phyloP scores from a whole-genome alignment of 2,113 vertebrate genomes.

The Hippoglossus stenolepis region DNA sequence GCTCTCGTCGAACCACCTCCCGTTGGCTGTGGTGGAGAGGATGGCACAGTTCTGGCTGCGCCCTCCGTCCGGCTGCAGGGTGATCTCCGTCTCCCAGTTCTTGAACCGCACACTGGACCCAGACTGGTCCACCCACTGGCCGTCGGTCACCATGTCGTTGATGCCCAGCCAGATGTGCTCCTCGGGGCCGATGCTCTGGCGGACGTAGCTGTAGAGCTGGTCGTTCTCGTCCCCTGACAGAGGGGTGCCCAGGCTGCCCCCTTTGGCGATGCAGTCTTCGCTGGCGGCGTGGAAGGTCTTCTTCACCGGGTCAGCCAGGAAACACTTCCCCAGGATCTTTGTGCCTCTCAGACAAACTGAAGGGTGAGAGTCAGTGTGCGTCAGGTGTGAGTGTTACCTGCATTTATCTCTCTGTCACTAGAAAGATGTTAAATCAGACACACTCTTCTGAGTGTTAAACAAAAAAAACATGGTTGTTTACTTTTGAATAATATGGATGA shows the following conservation, averaged over 20 bases:
- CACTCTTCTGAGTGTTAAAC: too few species aligned
- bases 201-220: conserved; percentile 87
- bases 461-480: too few species aligned
- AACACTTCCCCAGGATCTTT: conserved; percentile 92
- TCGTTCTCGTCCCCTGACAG: conserved; percentile 88
- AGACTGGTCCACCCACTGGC: conserved; percentile 89
- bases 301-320: conserved; percentile 84
- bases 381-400: background rate
- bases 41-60: conserved; percentile 89
- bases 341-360: conserved; percentile 93
- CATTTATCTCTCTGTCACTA: background rate
- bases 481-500: too few species aligned
- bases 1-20: conserved; percentile 94
- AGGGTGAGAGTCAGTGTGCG: background rate
- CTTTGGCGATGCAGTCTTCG: conserved; percentile 91
- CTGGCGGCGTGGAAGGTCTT: conserved; percentile 91
- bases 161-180: conserved; percentile 92
- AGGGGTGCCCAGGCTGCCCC: conserved; percentile 89
- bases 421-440: background rate
- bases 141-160: conserved; percentile 89
- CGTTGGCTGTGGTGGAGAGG: conserved; percentile 83
- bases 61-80: conserved; percentile 91
- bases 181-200: conserved; percentile 83
- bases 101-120: conserved; percentile 85
- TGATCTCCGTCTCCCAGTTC: conserved; percentile 97